Evolutionary conservation across 2,797 vertebrate species (phyloP).

Genomic region (Limnodromus scolopaceus): DNA sequence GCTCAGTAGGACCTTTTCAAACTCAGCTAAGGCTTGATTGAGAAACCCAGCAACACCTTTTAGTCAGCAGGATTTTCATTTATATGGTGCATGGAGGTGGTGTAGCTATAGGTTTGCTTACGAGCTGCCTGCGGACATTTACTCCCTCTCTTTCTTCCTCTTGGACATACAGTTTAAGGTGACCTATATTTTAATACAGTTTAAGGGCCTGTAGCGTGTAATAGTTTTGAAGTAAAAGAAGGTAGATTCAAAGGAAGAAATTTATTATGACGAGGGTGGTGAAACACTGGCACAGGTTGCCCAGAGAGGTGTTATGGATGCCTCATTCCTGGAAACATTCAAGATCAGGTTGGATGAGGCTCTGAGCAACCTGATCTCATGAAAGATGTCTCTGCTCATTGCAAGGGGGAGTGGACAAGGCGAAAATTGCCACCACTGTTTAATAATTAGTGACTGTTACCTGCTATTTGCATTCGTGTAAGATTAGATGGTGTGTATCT

Average conservation of each 20-base stretch:
- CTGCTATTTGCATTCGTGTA: neutral
- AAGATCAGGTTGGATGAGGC: neutral
- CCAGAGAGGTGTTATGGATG: neutral
- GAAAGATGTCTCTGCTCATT: neutral
- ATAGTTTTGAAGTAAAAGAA: neutral
- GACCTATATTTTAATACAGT: neutral
- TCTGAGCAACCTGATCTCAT: neutral
- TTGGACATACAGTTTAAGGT: neutral
- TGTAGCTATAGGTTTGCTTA: neutral
- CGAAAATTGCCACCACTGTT: neutral
- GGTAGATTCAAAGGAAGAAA: neutral
- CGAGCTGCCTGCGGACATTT: neutral
- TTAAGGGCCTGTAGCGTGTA: neutral
- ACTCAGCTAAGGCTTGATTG: neutral
- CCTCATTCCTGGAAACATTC: neutral
- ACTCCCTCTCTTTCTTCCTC: neutral
- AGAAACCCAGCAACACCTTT: neutral
- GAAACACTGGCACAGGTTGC: neutral
- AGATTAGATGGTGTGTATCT: neutral
- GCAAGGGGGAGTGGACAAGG: neutral
- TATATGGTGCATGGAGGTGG: neutral
- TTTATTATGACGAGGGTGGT: fast-evolving
- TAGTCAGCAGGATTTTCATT: neutral
- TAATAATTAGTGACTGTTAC: neutral
- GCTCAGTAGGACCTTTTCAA: neutral